Evolutionary conservation across 2,113 vertebrate genomes (phyloP).

Genomic region (Alectura lathami): DNA sequence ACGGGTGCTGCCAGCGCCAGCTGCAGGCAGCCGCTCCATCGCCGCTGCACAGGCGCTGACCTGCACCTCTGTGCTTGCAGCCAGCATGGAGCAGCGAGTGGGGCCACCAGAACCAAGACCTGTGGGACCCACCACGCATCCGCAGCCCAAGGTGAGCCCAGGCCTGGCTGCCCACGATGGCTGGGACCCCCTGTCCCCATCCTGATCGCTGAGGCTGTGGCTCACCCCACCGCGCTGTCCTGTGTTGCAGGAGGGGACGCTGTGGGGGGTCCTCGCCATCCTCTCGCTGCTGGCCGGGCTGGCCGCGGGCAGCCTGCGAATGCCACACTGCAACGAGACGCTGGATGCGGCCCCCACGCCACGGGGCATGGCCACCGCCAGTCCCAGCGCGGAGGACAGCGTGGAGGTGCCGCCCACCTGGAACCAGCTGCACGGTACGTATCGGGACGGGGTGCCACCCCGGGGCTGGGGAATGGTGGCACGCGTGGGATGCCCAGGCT

Average conservation of each 20-base stretch:
- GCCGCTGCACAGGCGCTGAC: not conserved
- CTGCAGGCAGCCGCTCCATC: not conserved
- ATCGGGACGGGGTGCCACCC: no score
- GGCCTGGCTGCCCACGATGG: fast-evolving
- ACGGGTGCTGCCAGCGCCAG: not conserved
- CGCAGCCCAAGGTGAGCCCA: conserved; percentile 57
- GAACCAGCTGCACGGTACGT: conserved; percentile 22
- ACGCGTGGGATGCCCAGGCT: not conserved
- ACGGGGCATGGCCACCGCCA: not conserved
- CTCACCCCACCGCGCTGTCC: not conserved
- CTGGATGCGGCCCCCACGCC: not conserved
- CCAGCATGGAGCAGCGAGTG: conserved; percentile 55
- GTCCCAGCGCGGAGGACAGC: not conserved
- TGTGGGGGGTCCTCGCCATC: conserved; percentile 61
- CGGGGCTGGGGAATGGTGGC: not conserved
- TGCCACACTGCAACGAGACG: not conserved
- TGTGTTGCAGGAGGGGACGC: conserved; percentile 42
- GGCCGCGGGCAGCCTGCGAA: conserved; percentile 14
- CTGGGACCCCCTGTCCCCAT: fast-evolving
- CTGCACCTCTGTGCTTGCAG: conserved; percentile 53
- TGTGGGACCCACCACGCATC: not conserved
- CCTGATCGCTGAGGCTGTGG: fast-evolving
- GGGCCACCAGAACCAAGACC: conserved; percentile 43
- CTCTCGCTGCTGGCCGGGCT: conserved; percentile 64
- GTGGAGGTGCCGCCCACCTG: conserved; percentile 6